Base-by-base conservation (phyloP, 2,888 invertebrate species). In the Patella pellucida region DNA sequence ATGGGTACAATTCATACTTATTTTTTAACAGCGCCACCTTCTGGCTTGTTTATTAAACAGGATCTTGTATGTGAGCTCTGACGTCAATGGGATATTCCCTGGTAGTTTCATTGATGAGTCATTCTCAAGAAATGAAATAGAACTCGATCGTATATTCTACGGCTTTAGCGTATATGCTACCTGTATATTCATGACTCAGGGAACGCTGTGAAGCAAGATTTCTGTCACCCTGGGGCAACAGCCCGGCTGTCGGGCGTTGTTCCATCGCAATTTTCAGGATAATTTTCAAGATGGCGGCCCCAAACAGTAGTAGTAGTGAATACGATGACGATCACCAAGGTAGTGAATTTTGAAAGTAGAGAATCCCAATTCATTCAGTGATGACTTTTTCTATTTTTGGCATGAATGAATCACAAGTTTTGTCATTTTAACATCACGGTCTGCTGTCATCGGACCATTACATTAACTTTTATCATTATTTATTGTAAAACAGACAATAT, bases 81-180 rank as follows among this genome's bases (percentile, higher is more conserved):
- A 88, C 86, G 86, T 86, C 87, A 88, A 83, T 81, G 87, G 88
- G 88, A 87, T 87, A 87, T 88, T 88, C 88, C 88, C 87, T 82
- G 84, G 84, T 84, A 85, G 85, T 83, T 82, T 85, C 85, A 84
- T 85, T 83, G 87, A 88, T 88, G 88, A 88, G 86, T 88, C 87
- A 88, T 87, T 84, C 77, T 78, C 77, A 84, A 87, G 86, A 86
- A 88, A 86, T 85, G 87, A 85, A 85, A 84, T 84, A 79, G 81
- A 80, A 81, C 79, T 83, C 83, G 85, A 81, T 86, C 84, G 83
- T 82, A 81, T 79, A 76, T 76, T 77, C 78, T 79, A 78, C 79
- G 77, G 78, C 75, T 78, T 75, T 68, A 76, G 76, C 78, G 75
- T 77, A 73, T 72, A 75, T 78, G 79, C 81, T 78, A 76, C 77